A percentile compares a stretch with the other conserved stretches of the same genome.
Evolutionary conservation across 2,888 invertebrate genomes (phyloP).

Genomic region (Athalia circularis): DNA sequence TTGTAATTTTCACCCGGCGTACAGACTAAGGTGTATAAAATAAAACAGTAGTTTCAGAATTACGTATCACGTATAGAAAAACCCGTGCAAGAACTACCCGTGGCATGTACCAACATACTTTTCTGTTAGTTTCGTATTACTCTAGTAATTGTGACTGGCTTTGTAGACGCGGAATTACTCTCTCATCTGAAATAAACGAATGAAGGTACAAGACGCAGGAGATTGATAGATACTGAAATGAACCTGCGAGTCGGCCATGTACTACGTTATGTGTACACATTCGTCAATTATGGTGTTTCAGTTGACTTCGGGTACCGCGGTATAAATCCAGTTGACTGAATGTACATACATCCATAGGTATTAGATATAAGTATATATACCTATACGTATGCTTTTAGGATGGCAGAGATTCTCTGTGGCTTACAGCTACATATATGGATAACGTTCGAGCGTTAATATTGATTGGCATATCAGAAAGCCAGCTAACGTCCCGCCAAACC

Average conservation of each 20-base stretch:
- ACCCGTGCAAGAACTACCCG: background rate
- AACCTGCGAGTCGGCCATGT: background rate
- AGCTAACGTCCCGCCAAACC: background rate
- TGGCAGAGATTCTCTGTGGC: constrained; percentile 8
- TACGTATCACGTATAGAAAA: background rate
- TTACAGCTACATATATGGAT: background rate
- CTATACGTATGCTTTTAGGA: background rate
- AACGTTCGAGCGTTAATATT: constrained; percentile 22
- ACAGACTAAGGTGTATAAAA: background rate
- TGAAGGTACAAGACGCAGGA: too few species aligned
- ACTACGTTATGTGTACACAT: constrained; percentile 1
- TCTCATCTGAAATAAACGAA: background rate
- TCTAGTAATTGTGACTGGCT: background rate
- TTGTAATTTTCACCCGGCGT: constrained; percentile 1
- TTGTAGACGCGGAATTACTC: background rate
- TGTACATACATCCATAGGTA: background rate
- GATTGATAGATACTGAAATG: background rate
- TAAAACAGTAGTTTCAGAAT: constrained; percentile 5
- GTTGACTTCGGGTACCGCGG: background rate
- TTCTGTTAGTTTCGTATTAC: background rate
- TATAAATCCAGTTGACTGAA: background rate
- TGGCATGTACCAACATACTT: constrained; percentile 3
- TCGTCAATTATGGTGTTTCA: constrained; percentile 1
- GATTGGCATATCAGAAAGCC: constrained; percentile 17
- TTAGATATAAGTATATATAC: background rate